These are phyloP conservation scores for Zosterops borbonicus DNA, from an alignment of 2,113 vertebrate species.

Conservation along the genomic window DNA sequence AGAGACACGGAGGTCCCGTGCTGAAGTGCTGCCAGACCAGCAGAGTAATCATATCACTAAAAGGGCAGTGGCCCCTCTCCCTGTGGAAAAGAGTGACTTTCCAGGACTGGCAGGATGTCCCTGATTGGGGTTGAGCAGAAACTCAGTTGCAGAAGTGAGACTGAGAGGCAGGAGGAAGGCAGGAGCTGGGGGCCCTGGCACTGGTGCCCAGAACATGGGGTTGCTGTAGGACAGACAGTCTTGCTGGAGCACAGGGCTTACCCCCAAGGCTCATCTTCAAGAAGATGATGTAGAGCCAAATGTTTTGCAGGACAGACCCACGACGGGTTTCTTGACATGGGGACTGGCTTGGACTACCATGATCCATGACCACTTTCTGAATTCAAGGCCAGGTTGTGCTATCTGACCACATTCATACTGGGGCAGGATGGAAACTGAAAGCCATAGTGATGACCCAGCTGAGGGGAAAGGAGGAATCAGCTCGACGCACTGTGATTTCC, in stretches of 20 bases:
- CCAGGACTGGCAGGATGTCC: neutral
- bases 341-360: neutral
- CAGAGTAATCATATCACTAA: fast-evolving
- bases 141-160: neutral
- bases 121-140: neutral
- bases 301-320: neutral
- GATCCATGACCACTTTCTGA: neutral
- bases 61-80: neutral
- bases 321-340: fast-evolving
- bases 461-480: conserved; percentile 15
- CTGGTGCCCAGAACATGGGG: neutral
- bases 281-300: neutral
- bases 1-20: neutral
- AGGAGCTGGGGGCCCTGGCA: neutral
- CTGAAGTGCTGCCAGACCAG: neutral
- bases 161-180: neutral
- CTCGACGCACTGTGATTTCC: neutral
- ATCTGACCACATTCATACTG: neutral
- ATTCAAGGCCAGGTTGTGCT: neutral
- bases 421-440: neutral
- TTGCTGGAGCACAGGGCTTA: fast-evolving
- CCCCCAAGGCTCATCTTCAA: neutral
- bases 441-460: neutral
- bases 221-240: neutral
- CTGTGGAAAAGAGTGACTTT: fast-evolving